Percentiles rank a stretch among this genome's conserved stretches.
These are phyloP conservation scores for Sebastes nivosus DNA, from an alignment of 2,797 vertebrate species.

Conservation along the genomic window DNA sequence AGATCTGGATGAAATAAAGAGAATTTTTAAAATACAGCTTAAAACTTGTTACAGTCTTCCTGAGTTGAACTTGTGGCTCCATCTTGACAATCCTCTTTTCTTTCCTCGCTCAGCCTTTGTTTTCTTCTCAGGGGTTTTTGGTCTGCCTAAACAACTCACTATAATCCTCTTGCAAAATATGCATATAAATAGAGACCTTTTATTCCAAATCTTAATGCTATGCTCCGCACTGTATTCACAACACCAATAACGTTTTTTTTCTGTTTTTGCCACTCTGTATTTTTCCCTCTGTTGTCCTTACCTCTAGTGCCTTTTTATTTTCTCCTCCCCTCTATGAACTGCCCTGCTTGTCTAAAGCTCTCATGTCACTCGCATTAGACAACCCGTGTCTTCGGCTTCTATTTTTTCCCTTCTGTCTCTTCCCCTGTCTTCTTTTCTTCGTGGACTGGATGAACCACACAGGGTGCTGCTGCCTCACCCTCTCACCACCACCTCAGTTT, in stretches of 20 bases:
- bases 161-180: constrained; percentile 66
- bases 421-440: constrained; percentile 26
- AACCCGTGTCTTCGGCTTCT: constrained; percentile 24
- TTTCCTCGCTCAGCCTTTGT: constrained; percentile 41
- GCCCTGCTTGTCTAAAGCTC: constrained; percentile 31
- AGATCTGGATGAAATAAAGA: not conserved
- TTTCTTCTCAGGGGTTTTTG: constrained; percentile 48
- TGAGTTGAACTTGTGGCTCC: constrained; percentile 44
- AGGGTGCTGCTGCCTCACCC: constrained; percentile 8
- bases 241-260: not conserved
- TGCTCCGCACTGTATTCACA: constrained; percentile 7
- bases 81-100: constrained; percentile 73
- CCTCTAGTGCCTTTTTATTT: constrained; percentile 14
- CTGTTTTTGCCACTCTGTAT: constrained; percentile 7
- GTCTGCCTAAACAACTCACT: constrained; percentile 50
- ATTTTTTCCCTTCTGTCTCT: constrained; percentile 13
- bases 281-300: constrained; percentile 7
- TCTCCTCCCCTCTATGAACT: not conserved
- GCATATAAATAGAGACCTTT: constrained; percentile 46
- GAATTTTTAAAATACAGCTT: not conserved
- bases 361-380: constrained; percentile 49
- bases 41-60: constrained; percentile 10
- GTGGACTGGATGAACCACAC: constrained; percentile 24
- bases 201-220: constrained; percentile 10
- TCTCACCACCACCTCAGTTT: constrained; percentile 9